Conservation (phyloP, 37 sponge, comb jelly and placozoan genomes). For the Petrosia ficiformis region DNA sequence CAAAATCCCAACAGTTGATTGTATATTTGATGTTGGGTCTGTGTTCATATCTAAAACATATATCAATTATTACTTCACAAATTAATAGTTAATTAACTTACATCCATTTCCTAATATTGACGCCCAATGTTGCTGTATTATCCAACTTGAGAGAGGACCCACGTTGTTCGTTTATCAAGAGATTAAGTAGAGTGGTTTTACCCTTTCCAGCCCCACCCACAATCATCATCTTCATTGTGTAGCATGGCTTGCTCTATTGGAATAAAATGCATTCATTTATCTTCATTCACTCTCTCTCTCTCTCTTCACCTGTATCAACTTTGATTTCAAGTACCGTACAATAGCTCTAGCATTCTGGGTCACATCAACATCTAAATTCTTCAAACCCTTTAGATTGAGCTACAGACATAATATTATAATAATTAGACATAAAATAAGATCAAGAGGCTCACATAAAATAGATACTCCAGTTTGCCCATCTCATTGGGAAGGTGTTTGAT, state of each 20-base stretch:
- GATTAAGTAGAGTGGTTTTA: constrained; percentile 78
- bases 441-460: constrained; percentile 51
- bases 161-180: constrained; percentile 10
- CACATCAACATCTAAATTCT: constrained; percentile 40
- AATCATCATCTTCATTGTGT: constrained; percentile 83
- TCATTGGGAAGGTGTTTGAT: constrained; percentile 72
- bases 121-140: constrained; percentile 75
- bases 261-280: too few relatives aligned
- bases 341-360: constrained; percentile 42
- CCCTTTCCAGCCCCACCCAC: constrained; percentile 77
- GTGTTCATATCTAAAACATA: constrained; percentile 24
- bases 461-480: constrained; percentile 68
- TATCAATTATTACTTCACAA: too few relatives aligned
- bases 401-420: neutral
- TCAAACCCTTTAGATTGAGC: constrained; percentile 57
- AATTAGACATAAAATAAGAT: too few relatives aligned
- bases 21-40: constrained; percentile 23
- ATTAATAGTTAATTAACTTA: too few relatives aligned
- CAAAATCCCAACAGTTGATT: constrained; percentile 89
- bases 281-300: too few relatives aligned
- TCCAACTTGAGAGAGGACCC: neutral
- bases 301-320: neutral
- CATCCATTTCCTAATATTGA: constrained; percentile 68
- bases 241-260: constrained; percentile 61
- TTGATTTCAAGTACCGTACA: constrained; percentile 47